These are phyloP conservation scores for Pristionchus fissidentatus DNA, from an alignment of 2,888 invertebrate species.

Conservation along the genomic window DNA sequence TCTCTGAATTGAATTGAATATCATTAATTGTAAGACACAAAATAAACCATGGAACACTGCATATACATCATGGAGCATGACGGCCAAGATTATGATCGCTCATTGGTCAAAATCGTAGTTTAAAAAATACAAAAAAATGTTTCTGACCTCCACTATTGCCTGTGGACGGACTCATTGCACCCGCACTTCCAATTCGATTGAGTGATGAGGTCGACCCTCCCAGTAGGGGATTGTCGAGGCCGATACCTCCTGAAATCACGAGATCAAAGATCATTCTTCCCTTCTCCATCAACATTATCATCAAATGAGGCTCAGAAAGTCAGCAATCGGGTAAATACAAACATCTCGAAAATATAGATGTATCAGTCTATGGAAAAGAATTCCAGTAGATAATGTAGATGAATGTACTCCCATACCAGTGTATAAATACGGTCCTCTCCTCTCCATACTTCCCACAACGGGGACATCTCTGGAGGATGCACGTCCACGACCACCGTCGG, in stretches of 20 bases:
- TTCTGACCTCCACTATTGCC: neutral
- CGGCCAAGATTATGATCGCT: no score
- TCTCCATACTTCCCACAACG: slow-evolving; percentile 33
- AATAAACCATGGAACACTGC: no score
- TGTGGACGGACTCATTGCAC: neutral
- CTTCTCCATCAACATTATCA: no score
- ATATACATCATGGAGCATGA: no score
- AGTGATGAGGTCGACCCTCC: slow-evolving; percentile 10
- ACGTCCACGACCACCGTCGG: neutral
- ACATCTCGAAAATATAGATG: no score
- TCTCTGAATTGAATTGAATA: no score
- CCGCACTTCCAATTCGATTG: neutral
- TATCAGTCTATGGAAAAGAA: no score
- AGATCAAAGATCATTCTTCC: slow-evolving; percentile 35
- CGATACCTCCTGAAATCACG: slow-evolving; percentile 55
- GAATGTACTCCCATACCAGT: slow-evolving; percentile 49
- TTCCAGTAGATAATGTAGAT: no score
- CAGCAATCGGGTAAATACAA: no score
- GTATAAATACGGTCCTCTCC: slow-evolving; percentile 50
- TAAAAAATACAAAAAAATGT: neutral
- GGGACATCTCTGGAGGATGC: neutral
- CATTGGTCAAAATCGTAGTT: no score
- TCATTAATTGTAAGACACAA: no score
- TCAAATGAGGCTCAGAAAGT: neutral
- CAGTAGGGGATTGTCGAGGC: slow-evolving; percentile 49